Conservation (phyloP, 2,113 vertebrate species). For the Crotalus tigris region DNA sequence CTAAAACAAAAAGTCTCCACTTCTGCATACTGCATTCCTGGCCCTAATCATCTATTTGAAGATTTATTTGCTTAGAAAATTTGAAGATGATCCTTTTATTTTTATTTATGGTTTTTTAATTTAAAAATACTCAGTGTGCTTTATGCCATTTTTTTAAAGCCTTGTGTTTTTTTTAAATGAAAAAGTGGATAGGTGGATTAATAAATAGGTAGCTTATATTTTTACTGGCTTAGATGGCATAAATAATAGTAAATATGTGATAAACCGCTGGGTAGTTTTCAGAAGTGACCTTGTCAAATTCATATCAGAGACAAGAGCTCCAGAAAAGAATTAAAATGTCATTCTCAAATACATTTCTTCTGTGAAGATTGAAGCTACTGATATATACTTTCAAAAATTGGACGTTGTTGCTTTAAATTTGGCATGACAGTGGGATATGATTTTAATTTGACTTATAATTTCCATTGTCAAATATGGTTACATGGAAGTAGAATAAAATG, state of each 20-base stretch:
- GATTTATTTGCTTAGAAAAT: neutral
- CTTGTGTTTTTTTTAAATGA: neutral
- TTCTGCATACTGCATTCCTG: neutral
- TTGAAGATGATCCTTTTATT: neutral
- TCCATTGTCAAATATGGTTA: neutral
- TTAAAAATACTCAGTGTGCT: neutral
- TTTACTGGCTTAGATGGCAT: neutral
- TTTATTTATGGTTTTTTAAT: neutral
- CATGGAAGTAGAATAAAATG: neutral
- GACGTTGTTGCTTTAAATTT: neutral
- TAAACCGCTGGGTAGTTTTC: neutral
- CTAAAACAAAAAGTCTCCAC: neutral
- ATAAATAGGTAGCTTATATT: neutral
- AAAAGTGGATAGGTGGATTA: neutral
- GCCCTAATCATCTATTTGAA: neutral
- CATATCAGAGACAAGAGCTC: neutral
- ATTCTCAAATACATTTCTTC: neutral
- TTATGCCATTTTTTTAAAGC: neutral
- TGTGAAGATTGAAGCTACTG: neutral
- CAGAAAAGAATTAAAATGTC: neutral
- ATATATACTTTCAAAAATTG: neutral
- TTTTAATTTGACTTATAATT: neutral
- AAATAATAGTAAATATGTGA: neutral
- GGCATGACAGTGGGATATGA: neutral
- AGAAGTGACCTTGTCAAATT: neutral